These are phyloP conservation scores for Ptilonorhynchus violaceus DNA, from an alignment of 2,113 vertebrate species.

Conservation along the genomic window DNA sequence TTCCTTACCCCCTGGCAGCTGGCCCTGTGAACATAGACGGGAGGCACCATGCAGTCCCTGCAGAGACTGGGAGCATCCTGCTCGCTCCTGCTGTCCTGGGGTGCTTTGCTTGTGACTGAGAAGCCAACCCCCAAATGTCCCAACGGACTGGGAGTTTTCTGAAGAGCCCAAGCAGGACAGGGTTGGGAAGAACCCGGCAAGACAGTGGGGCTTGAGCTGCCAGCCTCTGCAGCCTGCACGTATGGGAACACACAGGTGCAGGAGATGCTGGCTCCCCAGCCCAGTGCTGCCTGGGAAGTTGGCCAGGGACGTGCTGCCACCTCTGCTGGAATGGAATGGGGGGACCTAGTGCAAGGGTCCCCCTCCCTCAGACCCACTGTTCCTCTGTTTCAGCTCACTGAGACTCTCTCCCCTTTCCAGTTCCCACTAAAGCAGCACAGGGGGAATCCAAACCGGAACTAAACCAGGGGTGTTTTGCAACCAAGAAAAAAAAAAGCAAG, in stretches of 20 bases:
- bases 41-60: rapidly evolving
- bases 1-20: rapidly evolving
- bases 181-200: neutral
- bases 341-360: neutral
- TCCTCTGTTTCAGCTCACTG: neutral
- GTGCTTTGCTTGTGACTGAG: neutral
- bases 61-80: neutral
- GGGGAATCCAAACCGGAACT: neutral
- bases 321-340: neutral
- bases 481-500: neutral
- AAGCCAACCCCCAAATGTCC: neutral
- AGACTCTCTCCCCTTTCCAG: neutral
- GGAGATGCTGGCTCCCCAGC: neutral
- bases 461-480: neutral
- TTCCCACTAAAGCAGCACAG: neutral
- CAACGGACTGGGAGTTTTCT: neutral
- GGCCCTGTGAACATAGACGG: rapidly evolving
- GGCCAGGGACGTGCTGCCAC: neutral
- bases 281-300: neutral
- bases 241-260: neutral
- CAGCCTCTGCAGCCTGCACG: neutral
- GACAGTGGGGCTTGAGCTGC: neutral
- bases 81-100: rapidly evolving
- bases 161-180: rapidly evolving
- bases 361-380: rapidly evolving